Percentiles rank a stretch among this genome's conserved stretches.
Conservation (phyloP, 1,140 invertebrate species). For the Zaprionus davidi region DNA sequence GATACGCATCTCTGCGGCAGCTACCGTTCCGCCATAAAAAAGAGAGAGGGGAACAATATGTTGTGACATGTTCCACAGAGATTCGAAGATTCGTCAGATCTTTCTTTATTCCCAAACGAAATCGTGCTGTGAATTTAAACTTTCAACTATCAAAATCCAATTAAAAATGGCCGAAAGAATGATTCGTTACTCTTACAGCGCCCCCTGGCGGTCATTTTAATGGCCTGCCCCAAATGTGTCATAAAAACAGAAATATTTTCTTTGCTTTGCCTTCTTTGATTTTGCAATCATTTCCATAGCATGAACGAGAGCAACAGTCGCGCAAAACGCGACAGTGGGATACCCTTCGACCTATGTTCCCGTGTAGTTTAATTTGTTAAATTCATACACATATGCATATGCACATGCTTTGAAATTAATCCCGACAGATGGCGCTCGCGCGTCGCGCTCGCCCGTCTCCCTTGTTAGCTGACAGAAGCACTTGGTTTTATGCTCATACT, state of each 20-base stretch:
- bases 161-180: conserved; percentile 37
- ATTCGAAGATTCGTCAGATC: conserved; percentile 33
- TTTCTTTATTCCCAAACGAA: conserved; percentile 1
- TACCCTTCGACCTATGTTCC: too few relatives aligned
- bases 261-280: conserved; percentile 37
- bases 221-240: conserved; percentile 58
- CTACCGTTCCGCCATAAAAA: conserved; percentile 50
- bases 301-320: too few relatives aligned
- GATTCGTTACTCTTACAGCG: conserved; percentile 12
- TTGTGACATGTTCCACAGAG: conserved; percentile 26
- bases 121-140: conserved; percentile 55
- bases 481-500: too few relatives aligned
- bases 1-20: conserved; percentile 35
- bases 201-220: conserved; percentile 41
- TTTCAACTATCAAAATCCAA: conserved; percentile 59
- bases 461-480: too few relatives aligned
- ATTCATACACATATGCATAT: too few relatives aligned
- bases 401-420: too few relatives aligned
- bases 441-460: too few relatives aligned
- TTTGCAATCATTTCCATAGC: conserved; percentile 29
- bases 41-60: background rate
- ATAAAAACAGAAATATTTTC: conserved; percentile 38
- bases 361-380: too few relatives aligned
- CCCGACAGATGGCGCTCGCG: too few relatives aligned
- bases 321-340: too few relatives aligned